phyloP scores from a whole-genome alignment of 1,140 invertebrate genomes.

The Brachionus calyciflorus region DNA sequence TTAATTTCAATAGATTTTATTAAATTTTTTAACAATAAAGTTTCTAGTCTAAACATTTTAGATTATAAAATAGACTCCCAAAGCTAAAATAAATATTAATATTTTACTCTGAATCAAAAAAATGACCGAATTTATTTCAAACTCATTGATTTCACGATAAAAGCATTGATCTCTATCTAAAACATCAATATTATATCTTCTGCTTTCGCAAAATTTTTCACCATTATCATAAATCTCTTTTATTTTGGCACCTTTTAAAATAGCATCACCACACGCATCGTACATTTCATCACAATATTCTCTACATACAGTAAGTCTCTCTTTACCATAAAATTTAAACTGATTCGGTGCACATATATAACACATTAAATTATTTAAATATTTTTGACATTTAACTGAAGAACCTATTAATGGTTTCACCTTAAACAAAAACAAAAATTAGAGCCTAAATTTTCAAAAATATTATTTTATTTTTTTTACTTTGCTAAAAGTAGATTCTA shows the following conservation, averaged over 20 bases:
- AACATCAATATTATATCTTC: conserved; percentile 54
- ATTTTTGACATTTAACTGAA: conserved; percentile 55
- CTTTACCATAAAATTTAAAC: conserved; percentile 56
- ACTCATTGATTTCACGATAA: conserved; percentile 16
- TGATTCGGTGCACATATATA: conserved; percentile 60
- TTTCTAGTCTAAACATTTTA: no score
- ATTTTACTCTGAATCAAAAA: no score
- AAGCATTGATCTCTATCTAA: conserved; percentile 54
- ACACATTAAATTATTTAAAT: conserved; percentile 61
- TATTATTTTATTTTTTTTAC: background rate
- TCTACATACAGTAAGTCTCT: conserved; percentile 58
- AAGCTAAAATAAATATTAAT: background rate
- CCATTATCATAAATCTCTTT: conserved; percentile 56
- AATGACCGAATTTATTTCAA: background rate
- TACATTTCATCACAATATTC: conserved; percentile 58
- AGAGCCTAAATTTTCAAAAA: background rate
- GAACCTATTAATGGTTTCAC: conserved; percentile 59
- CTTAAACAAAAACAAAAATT: background rate
- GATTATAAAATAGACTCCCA: background rate
- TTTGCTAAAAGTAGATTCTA: conserved; percentile 57
- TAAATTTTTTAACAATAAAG: no score
- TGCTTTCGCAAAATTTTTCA: conserved; percentile 55
- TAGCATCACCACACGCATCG: conserved; percentile 50
- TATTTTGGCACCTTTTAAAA: conserved; percentile 57
- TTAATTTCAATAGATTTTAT: no score